Evolutionary conservation across 2,888 invertebrate genomes (phyloP), one percentile per base, ranked within the genome.

Genomic region (Diloba caeruleocephala): DNA sequence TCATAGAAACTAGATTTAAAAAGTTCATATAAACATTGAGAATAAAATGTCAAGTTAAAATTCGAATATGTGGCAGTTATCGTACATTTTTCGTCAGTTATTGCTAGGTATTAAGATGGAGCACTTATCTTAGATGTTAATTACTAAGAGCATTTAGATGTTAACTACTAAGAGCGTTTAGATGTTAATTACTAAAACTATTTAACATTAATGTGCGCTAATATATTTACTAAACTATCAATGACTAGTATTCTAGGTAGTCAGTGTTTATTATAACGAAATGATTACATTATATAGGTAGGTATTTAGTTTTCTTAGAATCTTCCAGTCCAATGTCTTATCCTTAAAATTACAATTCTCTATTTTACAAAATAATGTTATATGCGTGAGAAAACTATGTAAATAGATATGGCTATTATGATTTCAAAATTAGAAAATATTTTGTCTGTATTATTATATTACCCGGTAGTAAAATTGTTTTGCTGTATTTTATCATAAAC

Each of bases 21-120:
- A 60, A 60, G 48, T 36, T 67, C 53, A 61, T 70, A 71, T 31
- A 72, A 72, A 67, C 64, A 62, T 63, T 61, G 48, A 76, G 78
- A 73, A 81, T 86, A 84, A 84, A 86, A 85, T 73, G 66, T 63
- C 74, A 71, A 78, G 69, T 86, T 78, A 82, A 88, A 90, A 88
- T 87, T 90, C 88, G 87, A 89, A 76, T 84, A 82, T 74, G 79
- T 89, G 89, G 90, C 90, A 90, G 90, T 89, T 81, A 81, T 76
- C 76, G 82, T 84, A 81, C 62, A 55, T 36, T 21, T 38, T 51
- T 54, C 7, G 70, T 63, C 71, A 50, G 63, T 75, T 82, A 82
- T 78, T 74, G 71, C 79, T 79, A 74, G 49, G 43, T 56, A 55
- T 55, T 65, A 45, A 62, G 72, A 62, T 62, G 61, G 59, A 70